Evolutionary conservation across 1,140 invertebrate genomes (phyloP).

Genomic region (Ips typographus): DNA sequence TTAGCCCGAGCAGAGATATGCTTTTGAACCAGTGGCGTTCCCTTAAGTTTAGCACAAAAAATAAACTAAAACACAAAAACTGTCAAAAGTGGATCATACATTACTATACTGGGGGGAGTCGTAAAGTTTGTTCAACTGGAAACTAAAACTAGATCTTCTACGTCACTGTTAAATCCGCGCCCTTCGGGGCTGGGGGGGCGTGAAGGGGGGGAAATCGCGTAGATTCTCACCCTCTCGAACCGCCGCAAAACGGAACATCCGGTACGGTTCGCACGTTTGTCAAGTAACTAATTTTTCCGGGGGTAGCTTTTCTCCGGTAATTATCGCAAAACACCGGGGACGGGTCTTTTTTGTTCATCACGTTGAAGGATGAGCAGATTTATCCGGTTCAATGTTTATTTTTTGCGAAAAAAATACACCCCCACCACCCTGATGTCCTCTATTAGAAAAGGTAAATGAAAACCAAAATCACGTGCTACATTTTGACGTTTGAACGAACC

Average conservation of each 20-base stretch:
- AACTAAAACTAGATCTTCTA: background rate
- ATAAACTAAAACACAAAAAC: too few species aligned
- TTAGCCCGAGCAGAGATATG: slow-evolving; percentile 46
- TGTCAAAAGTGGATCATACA: too few species aligned
- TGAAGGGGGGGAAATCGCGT: slow-evolving; percentile 14
- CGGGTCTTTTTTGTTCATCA: slow-evolving; percentile 26
- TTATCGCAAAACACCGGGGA: slow-evolving; percentile 38
- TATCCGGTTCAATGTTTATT: slow-evolving; percentile 3
- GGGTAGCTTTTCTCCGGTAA: slow-evolving; percentile 28
- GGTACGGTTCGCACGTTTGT: slow-evolving; percentile 34
- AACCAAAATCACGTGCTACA: too few species aligned
- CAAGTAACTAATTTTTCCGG: slow-evolving; percentile 37
- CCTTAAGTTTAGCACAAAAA: too few species aligned
- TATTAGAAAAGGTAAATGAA: background rate
- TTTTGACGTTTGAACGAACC: too few species aligned
- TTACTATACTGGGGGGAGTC: too few species aligned
- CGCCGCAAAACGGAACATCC: slow-evolving; percentile 34
- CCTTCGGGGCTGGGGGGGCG: background rate
- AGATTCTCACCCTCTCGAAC: slow-evolving; percentile 30
- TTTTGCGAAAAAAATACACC: too few species aligned
- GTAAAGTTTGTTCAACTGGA: too few species aligned
- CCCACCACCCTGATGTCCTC: background rate
- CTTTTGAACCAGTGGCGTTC: slow-evolving; percentile 21
- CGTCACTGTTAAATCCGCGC: slow-evolving; percentile 32
- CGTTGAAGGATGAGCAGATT: slow-evolving; percentile 27